Evolutionary conservation across 2,113 vertebrate genomes (phyloP).

Genomic region (Ceyx melanurus): DNA sequence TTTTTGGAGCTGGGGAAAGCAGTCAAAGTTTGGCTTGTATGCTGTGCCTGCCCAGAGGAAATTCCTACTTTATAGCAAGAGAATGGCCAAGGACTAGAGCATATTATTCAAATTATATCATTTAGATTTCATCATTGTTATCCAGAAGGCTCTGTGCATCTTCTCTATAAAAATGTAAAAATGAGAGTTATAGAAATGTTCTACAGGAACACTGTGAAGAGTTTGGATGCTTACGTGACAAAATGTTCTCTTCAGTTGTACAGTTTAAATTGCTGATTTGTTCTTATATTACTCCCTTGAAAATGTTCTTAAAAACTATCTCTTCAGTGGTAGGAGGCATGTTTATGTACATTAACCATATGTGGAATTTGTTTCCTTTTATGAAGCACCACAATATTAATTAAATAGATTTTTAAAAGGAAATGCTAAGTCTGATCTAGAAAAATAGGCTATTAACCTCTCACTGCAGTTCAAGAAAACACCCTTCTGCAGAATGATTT

Average conservation of each 20-base stretch:
- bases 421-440: neutral
- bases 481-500: neutral
- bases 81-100: neutral
- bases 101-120: constrained; percentile 56
- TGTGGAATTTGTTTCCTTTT: neutral
- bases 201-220: neutral
- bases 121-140: neutral
- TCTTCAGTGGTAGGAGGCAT: neutral
- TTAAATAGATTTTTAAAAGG: neutral
- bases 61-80: constrained; percentile 39
- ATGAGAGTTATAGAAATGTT: neutral
- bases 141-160: neutral
- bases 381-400: neutral
- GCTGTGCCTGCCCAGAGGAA: constrained; percentile 38
- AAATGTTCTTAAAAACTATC: neutral
- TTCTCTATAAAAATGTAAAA: neutral
- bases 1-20: constrained; percentile 8
- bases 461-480: neutral
- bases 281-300: neutral
- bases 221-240: neutral
- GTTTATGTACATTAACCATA: neutral
- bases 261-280: neutral
- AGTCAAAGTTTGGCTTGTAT: neutral
- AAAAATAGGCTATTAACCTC: neutral
- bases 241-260: neutral